Percentiles rank a stretch among this genome's conserved stretches.
Conservation (phyloP, 2,113 vertebrate genomes). For the Corvus hawaiiensis region DNA sequence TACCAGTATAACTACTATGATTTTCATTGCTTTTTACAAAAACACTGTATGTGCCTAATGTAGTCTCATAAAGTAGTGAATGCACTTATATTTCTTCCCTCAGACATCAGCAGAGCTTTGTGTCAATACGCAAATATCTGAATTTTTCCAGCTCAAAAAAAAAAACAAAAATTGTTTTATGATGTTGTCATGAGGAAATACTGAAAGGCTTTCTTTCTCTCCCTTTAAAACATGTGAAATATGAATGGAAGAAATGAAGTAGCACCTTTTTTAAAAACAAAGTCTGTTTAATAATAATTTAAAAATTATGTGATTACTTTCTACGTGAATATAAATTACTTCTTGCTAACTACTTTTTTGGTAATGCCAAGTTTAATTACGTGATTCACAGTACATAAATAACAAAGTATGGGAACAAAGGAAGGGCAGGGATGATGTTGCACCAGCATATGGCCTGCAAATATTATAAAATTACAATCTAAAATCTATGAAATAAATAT, state of each 20-base stretch:
- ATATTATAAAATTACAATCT: not conserved
- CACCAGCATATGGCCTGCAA: not conserved
- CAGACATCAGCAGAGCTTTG: not conserved
- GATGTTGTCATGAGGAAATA: not conserved
- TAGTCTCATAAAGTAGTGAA: not conserved
- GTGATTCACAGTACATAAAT: not conserved
- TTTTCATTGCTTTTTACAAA: not conserved
- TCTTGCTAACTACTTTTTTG: not conserved
- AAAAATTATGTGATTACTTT: not conserved
- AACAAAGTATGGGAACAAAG: not conserved
- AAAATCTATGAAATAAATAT: not conserved
- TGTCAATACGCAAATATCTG: not conserved
- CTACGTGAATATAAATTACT: slow-evolving; percentile 11
- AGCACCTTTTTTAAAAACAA: not conserved
- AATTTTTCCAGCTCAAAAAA: not conserved
- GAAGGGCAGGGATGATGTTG: not conserved
- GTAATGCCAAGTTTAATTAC: not conserved
- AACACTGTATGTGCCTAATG: not conserved
- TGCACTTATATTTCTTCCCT: not conserved
- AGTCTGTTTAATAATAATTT: not conserved
- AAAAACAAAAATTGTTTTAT: not conserved
- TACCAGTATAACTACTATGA: not conserved
- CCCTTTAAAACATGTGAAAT: not conserved
- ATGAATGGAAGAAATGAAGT: not conserved
- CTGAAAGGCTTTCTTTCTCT: not conserved